phyloP scores from a whole-genome alignment of 2,113 vertebrate species.

The Anser brachyrhynchus region DNA sequence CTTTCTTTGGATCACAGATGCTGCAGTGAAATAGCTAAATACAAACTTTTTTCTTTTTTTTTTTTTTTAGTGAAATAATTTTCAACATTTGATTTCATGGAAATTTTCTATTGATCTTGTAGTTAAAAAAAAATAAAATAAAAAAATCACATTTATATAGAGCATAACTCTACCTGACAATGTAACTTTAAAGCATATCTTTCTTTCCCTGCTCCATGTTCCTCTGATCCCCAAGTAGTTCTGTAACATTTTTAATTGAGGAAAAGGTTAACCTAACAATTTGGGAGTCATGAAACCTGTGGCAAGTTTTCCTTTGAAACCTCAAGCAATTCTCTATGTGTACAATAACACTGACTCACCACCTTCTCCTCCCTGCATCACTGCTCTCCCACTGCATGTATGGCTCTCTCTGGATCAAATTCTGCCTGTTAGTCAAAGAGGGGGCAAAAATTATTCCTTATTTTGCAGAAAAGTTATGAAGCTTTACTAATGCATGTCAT shows the following conservation, averaged over 20 bases:
- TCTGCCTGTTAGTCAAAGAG: neutral
- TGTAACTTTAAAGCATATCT: neutral
- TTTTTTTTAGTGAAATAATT: neutral
- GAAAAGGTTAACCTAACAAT: neutral
- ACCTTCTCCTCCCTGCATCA: neutral
- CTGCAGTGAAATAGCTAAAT: neutral
- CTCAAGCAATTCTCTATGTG: neutral
- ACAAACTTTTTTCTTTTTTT: neutral
- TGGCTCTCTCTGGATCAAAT: neutral
- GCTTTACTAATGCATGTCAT: neutral
- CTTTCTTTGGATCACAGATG: neutral
- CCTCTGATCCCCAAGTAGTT: neutral
- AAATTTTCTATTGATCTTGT: neutral
- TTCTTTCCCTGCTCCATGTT: neutral
- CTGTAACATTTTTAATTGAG: neutral
- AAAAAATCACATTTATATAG: neutral
- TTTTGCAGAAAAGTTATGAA: neutral
- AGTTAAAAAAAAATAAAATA: neutral
- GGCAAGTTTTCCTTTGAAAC: neutral
- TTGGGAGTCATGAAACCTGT: neutral
- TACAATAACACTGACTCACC: rapidly evolving
- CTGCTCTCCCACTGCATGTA: neutral
- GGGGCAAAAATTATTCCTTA: neutral
- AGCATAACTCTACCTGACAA: neutral
- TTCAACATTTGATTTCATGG: neutral